Base-by-base conservation (phyloP, 2,797 vertebrate genomes). In the Pyrrhura leucotis region DNA sequence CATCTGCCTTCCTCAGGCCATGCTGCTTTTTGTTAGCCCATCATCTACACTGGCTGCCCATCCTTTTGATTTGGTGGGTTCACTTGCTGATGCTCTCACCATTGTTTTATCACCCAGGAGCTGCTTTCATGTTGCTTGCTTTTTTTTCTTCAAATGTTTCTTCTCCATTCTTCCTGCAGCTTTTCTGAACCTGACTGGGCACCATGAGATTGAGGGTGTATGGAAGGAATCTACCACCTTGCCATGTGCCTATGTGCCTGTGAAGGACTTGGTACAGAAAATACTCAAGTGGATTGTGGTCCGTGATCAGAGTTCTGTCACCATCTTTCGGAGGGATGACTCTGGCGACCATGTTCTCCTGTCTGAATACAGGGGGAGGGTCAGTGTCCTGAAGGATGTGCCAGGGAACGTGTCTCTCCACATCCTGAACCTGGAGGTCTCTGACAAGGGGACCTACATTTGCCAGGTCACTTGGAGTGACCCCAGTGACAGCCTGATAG, bases 381-480 rank as follows among this genome's bases (percentile, higher is more conserved):
- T 98, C 72, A 88, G 80, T 0, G n/a, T 97, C 33, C 89, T 7
- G 1, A 85, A 77, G 12, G 14, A 92, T 1, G 0, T 18, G 48
- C 88, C 92, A 9, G 97, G 98, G 48, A 84, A 98, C 1, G 88
- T 97, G 29, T 98, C 98, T 17, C 97, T 98, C 29, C 53, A 84
- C 28, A 85, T 98, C 53, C 73, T 72, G 66, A 42, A n/a, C 13
- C 75, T 98, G 42, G 97, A 97, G 39, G 33, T 97, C 68, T 94
- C 97, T 25, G 98, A 98, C 61, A 62, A 29, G 28, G 96, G 93
- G 48, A 79, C 45, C 45, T 98, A 98, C 69, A 82, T 54, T 13
- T 98, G 97, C 68, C 95, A 92, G 54, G 97, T 98, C 59, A 96
- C 89, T 62, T 98, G 97, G 98, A 89, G 58, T 86, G 72, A 67